phyloP scores from a whole-genome alignment of 2,888 invertebrate genomes.

The Drosophila greeni region DNA sequence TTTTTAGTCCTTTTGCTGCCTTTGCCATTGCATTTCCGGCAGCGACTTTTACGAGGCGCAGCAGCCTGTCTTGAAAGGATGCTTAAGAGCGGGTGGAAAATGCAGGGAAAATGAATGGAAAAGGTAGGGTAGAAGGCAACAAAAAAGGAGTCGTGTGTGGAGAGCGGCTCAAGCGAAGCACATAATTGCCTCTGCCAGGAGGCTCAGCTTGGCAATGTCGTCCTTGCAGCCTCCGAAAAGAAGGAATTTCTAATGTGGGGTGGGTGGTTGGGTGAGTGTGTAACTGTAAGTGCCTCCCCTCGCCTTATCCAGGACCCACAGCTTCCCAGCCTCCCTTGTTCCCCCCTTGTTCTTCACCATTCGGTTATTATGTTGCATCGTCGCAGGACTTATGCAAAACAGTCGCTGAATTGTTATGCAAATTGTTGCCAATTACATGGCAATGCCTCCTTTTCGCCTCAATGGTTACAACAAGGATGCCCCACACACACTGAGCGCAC shows the following conservation, averaged over 20 bases:
- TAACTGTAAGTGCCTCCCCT: conserved; percentile 54
- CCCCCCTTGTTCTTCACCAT: conserved; percentile 7
- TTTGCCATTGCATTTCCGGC: conserved; percentile 66
- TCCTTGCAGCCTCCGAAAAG: conserved; percentile 53
- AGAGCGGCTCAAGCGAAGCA: conserved; percentile 71
- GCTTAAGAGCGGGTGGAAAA: conserved; percentile 4
- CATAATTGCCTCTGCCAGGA: conserved; percentile 71
- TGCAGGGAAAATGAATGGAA: conserved; percentile 14
- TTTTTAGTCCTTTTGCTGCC: conserved; percentile 10
- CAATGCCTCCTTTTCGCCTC: conserved; percentile 56
- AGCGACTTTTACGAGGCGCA: conserved; percentile 66
- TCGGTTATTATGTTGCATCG: conserved; percentile 68
- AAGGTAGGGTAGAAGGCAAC: neutral
- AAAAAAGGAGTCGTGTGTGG: conserved; percentile 45
- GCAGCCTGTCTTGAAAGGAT: conserved; percentile 40
- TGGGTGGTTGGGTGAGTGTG: conserved; percentile 14
- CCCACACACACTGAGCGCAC: conserved; percentile 18
- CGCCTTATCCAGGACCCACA: conserved; percentile 1
- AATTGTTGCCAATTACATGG: conserved; percentile 74
- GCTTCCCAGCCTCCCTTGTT: neutral
- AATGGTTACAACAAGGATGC: conserved; percentile 16
- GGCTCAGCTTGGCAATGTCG: conserved; percentile 41
- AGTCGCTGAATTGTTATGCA: conserved; percentile 72
- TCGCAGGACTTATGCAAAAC: conserved; percentile 72
- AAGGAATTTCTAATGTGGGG: conserved; percentile 73